Evolutionary conservation across 2,797 vertebrate genomes (phyloP), one percentile per base, ranked within the genome.

Genomic region (Petrocephalus schoutedeni): DNA sequence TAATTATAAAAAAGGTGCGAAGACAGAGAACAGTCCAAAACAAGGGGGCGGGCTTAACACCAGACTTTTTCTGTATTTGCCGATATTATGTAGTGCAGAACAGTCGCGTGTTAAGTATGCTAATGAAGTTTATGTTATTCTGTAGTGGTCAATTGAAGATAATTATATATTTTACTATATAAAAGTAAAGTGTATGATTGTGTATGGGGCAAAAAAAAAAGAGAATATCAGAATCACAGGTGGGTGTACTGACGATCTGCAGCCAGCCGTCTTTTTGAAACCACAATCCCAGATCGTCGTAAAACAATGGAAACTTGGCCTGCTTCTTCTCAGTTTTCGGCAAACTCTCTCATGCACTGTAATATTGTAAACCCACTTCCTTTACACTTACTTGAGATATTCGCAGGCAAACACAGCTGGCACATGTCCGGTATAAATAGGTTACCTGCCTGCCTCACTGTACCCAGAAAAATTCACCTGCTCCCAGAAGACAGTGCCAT

Each of bases 361-460:
- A 6, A 16, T 84, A 12, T 67, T 85, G 89, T 59, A 88, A 57
- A 89, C n/a, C 88, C 23, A 86, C 49, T 87, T 87, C 77, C 82
- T 86, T 86, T 89, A 54, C 67, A 64, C 83, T 57, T 89, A 9
- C n/a, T 45, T 90, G 90, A 86, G 83, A 90, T 49, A 61, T 36
- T 85, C 51, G 86, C 89, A 89, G 87, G 88, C 87, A 92, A 92
- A 92, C 90, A 91, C 92, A 93, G 89, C 91, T 92, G 92, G 32
- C 51, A 45, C 21, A 4, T 9, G 28, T 51, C 23, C 12, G 51
- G 49, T 84, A 88, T 89, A 89, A 85, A 87, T 85, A 67, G 57
- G 14, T 21, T 28, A 28, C 19, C 54, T 9, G 19, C 23, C 53
- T 12, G 80, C 16, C 28, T 56, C 21, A 21, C 36, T 9, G 10